Evolutionary conservation across 2,797 vertebrate species (phyloP).

Genomic region (Spondyliosoma cantharus): DNA sequence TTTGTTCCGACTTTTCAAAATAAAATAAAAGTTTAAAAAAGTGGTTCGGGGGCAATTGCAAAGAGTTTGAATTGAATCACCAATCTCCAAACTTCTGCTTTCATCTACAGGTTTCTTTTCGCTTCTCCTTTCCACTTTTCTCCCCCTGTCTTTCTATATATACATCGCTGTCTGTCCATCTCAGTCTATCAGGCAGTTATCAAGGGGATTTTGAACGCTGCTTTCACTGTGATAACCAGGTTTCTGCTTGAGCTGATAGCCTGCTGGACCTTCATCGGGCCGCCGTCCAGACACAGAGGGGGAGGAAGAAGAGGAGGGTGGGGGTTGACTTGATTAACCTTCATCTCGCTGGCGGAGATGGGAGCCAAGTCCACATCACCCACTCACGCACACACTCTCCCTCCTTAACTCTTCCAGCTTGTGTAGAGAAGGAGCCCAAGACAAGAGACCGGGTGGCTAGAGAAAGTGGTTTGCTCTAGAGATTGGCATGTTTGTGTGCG

Average conservation of each 20-base stretch:
- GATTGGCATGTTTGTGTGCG: slow-evolving; percentile 64
- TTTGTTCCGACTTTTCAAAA: slow-evolving; percentile 48
- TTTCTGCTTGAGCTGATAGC: slow-evolving; percentile 69
- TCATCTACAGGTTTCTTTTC: slow-evolving; percentile 44
- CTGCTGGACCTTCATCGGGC: slow-evolving; percentile 62
- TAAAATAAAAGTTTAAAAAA: slow-evolving; percentile 38
- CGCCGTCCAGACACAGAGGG: slow-evolving; percentile 39
- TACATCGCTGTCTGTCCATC: slow-evolving; percentile 51
- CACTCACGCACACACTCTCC: not conserved
- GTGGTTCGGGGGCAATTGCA: slow-evolving; percentile 16
- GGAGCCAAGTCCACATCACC: slow-evolving; percentile 39
- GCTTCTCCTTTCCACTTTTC: slow-evolving; percentile 56
- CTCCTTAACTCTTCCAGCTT: slow-evolving; percentile 19
- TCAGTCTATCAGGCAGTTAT: slow-evolving; percentile 59
- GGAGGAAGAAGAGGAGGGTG: slow-evolving; percentile 1
- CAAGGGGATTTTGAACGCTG: slow-evolving; percentile 60
- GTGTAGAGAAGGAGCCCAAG: slow-evolving; percentile 22
- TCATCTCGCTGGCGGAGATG: slow-evolving; percentile 33
- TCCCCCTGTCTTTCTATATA: slow-evolving; percentile 51
- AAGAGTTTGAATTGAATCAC: slow-evolving; percentile 59
- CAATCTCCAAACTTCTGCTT: slow-evolving; percentile 40
- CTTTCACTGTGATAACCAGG: slow-evolving; percentile 67
- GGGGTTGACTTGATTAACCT: slow-evolving; percentile 61
- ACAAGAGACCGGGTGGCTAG: slow-evolving; percentile 19
- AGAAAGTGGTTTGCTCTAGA: slow-evolving; percentile 59